phyloP scores from a whole-genome alignment of 2,113 vertebrate species.

The Epinephelus lanceolatus region DNA sequence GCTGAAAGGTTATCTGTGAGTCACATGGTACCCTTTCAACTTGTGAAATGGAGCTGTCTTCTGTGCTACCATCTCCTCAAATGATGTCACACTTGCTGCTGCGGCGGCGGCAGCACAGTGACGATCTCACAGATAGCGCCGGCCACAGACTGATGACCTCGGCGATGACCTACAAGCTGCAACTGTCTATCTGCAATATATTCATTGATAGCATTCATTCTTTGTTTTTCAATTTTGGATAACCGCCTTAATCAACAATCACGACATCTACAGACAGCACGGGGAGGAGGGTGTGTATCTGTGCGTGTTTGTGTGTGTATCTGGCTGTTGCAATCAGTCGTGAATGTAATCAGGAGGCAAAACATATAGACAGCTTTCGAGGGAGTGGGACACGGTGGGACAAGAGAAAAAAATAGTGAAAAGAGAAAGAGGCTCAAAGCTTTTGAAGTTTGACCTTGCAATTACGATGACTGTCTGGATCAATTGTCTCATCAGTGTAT shows the following conservation, averaged over 20 bases:
- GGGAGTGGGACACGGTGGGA: not conserved
- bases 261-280: not conserved
- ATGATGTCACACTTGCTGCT: constrained; percentile 68
- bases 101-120: constrained; percentile 6
- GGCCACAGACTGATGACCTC: constrained; percentile 67
- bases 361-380: constrained; percentile 19
- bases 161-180: constrained; percentile 55
- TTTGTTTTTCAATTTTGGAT: constrained; percentile 33
- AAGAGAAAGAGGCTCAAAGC: not conserved
- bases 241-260: constrained; percentile 49
- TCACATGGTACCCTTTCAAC: constrained; percentile 65
- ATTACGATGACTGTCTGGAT: constrained; percentile 35
- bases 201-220: constrained; percentile 34
- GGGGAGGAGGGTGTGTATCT: constrained; percentile 17
- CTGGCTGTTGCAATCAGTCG: constrained; percentile 51
- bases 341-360: constrained; percentile 51
- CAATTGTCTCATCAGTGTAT: constrained; percentile 42
- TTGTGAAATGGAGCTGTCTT: constrained; percentile 43
- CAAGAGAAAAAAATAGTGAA: not conserved
- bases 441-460: constrained; percentile 57
- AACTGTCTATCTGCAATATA: constrained; percentile 41
- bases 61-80: constrained; percentile 48
- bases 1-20: constrained; percentile 74
- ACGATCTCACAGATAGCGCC: constrained; percentile 56
- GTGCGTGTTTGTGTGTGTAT: constrained; percentile 27